Evolutionary conservation across 2,888 invertebrate species (phyloP), one percentile per base, ranked within the genome.

Genomic region (Bedellia somnulentella): DNA sequence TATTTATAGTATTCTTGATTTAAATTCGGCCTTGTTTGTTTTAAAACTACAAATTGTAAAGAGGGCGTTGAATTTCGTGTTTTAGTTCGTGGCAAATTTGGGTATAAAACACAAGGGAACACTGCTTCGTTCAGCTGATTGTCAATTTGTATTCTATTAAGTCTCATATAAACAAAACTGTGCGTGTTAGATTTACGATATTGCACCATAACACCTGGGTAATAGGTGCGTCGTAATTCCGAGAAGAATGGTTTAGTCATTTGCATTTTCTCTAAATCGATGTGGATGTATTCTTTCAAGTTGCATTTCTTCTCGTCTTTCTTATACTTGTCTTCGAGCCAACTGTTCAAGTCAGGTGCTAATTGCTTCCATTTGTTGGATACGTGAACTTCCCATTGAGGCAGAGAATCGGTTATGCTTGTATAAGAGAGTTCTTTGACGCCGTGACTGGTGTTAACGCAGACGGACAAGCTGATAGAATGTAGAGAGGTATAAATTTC

Each of bases 181-280:
- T 84, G 80, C 29, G 84, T 83, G 16, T 80, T 70, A 0, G 90
- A 89, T 51, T 81, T 82, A 24, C 89, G 71, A 37, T 82, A 71
- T 43, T 89, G 88, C 38, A 86, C 44, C 84, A 87, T 89, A 24
- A 89, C 47, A 0, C 85, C 89, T 1, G 91, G 89, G 32, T 79
- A 80, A 49, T 87, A 88, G 1, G 81, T 83, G 23, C 92, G 71
- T 24, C 86, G 61, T 14, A 92, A 54, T 46, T 87, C 87, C 0
- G 89, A 89, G 47, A 86, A 89, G 59, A 89, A 90, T 1, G 92
- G 91, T 52, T 89, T 89, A 0, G 87, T 83, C 87, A 92, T 89
- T 43, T 86, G 86, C 90, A 92, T 90, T 54, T 86, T 88, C 29
- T 83, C 82, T 40, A 92, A 80, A 51, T 91, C 89, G 32, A 89